Conservation (phyloP, 2,797 vertebrate genomes). For the Leptatherina wallacei region DNA sequence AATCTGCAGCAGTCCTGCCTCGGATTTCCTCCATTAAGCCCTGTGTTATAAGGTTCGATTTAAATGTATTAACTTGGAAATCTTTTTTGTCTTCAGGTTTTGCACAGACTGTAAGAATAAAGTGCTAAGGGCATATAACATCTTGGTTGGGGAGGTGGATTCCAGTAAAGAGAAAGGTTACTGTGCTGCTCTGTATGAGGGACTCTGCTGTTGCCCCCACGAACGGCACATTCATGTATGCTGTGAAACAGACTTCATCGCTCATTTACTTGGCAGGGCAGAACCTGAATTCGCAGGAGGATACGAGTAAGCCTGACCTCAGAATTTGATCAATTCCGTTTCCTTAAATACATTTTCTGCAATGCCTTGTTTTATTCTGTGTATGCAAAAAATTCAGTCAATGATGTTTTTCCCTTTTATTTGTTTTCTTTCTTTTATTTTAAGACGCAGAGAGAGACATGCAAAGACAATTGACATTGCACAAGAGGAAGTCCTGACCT, state of each 20-base stretch:
- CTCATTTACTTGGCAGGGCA: slow-evolving; percentile 93
- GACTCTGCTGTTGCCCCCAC: slow-evolving; percentile 94
- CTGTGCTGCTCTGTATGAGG: slow-evolving; percentile 94
- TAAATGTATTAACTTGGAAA: background rate
- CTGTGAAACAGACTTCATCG: slow-evolving; percentile 96
- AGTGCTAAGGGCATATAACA: slow-evolving; percentile 95
- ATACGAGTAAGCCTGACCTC: slow-evolving; percentile 89
- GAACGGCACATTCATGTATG: slow-evolving; percentile 96
- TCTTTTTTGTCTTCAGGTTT: slow-evolving; percentile 81
- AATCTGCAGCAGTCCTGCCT: slow-evolving; percentile 10
- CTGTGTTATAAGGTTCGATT: background rate
- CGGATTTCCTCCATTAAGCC: background rate
- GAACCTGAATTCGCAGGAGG: slow-evolving; percentile 97
- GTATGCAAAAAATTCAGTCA: background rate
- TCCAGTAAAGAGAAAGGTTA: slow-evolving; percentile 97
- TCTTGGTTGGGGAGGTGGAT: slow-evolving; percentile 95
- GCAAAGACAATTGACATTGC: slow-evolving; percentile 98
- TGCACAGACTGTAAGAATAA: slow-evolving; percentile 98
- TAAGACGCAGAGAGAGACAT: slow-evolving; percentile 93
- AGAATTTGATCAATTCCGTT: background rate
- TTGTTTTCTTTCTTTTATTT: background rate
- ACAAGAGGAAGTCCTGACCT: slow-evolving; percentile 97
- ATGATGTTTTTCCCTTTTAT: background rate
- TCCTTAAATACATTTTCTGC: background rate
- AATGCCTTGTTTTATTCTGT: background rate